Base-by-base conservation (phyloP, 2,888 invertebrate species). In the Adelognathus sp. region DNA sequence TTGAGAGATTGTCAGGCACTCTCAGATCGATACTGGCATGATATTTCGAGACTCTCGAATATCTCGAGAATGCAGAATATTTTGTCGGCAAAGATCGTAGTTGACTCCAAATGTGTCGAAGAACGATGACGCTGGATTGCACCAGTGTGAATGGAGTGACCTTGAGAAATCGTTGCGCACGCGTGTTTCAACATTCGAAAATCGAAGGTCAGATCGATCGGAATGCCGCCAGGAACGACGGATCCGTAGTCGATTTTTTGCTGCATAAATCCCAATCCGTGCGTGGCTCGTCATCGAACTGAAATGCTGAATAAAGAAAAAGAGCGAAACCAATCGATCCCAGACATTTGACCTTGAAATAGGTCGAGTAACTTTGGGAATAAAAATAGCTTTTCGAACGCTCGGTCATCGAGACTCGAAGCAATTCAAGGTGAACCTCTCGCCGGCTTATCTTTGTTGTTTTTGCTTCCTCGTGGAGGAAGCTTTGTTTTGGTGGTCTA, bases 341-440 rank as follows among this genome's bases (percentile, higher is more conserved):
- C 21, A 16, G 2, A 16, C 7, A 24, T n/a, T 18, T 46, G 24
- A 64, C 76, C 76, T 76, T 58, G 58, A 70, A 9, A 14, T n/a
- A 11, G 56, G 14, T 24, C 4, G 41, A 18, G 36, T 9, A 61
- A 18, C 24, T 39, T 63, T 50, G 54, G 61, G 39, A 69, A 60
- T 29, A 11, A 31, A 67, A 24, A 61, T 29, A 16, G 21, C 16
- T 11, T 1, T 1, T n/a, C n/a, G n/a, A n/a, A n/a, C 16, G 46
- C 18, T 16, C 50, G 41, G 3, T 9, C 31, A 41, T 63, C 63
- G 18, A 18, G 63, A 41, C 16, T 63, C 54, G 46, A 72, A 72
- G 41, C 24, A 9, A 58, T 50, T 58, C 54, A 72, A 73, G 77
- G 73, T 67, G 44, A 46, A 44, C 64, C 9, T n/a, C 33, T 33